These are phyloP conservation scores for Hemitrygon akajei DNA, from an alignment of 2,797 vertebrate species.

Conservation along the genomic window DNA sequence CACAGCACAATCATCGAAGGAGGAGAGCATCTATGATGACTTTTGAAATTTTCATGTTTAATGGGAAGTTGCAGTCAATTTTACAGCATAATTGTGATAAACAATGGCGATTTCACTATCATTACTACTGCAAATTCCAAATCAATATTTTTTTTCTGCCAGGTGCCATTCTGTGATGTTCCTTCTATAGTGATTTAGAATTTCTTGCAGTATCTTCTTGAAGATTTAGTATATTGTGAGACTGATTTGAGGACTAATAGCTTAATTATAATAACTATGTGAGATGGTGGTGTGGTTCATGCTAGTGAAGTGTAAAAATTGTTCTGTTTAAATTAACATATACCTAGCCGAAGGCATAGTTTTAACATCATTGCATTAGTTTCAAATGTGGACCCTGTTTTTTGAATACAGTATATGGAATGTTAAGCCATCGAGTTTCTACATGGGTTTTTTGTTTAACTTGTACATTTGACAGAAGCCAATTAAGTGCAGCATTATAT, in stretches of 20 bases:
- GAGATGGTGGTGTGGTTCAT: background rate
- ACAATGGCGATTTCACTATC: too few relatives aligned
- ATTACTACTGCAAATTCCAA: too few relatives aligned
- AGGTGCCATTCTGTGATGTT: background rate
- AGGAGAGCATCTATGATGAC: too few relatives aligned
- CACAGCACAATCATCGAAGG: too few relatives aligned
- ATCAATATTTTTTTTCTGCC: background rate
- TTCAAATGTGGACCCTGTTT: background rate
- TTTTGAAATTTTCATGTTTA: too few relatives aligned
- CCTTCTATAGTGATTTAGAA: background rate
- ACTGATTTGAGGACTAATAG: too few relatives aligned
- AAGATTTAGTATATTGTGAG: background rate
- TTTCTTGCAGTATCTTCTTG: background rate
- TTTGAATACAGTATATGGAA: background rate
- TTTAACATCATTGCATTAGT: background rate
- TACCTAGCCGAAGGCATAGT: background rate
- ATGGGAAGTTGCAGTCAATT: too few relatives aligned
- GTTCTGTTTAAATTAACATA: background rate
- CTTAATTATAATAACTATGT: background rate
- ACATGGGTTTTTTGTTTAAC: too few relatives aligned
- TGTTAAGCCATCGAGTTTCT: background rate
- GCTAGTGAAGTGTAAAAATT: background rate
- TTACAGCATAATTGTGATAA: too few relatives aligned
- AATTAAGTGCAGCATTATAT: background rate
- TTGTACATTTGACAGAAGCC: background rate